These are phyloP conservation scores for Cirrhinus mrigala DNA, from an alignment of 2,797 vertebrate species.

Conservation along the genomic window DNA sequence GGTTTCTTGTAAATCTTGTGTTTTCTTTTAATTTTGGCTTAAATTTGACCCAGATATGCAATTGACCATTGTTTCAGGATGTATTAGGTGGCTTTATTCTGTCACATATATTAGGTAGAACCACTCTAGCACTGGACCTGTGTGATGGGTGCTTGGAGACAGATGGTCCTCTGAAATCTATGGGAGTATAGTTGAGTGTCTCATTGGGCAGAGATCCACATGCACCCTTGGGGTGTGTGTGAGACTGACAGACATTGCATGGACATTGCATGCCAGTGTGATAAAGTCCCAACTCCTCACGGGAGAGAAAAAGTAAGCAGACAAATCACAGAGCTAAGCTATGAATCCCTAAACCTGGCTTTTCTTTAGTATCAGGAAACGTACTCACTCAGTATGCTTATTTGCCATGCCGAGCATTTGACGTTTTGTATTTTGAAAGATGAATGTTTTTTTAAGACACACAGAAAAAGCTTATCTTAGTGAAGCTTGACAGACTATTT, in stretches of 20 bases:
- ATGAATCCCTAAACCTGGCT: slow-evolving; percentile 31
- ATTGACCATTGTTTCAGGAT: not conserved
- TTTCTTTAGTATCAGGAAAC: not conserved
- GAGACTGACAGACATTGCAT: slow-evolving; percentile 75
- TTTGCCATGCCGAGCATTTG: not conserved
- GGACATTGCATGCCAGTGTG: slow-evolving; percentile 74
- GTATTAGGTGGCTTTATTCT: not conserved
- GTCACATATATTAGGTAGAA: not conserved
- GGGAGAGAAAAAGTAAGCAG: slow-evolving; percentile 51
- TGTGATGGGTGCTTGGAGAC: not conserved
- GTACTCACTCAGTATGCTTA: not conserved
- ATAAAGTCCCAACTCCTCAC: slow-evolving; percentile 49
- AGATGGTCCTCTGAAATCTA: slow-evolving; percentile 76
- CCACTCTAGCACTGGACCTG: not conserved
- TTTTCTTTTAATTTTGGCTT: not conserved
- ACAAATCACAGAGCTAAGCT: slow-evolving; percentile 59
- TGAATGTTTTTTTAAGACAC: not conserved
- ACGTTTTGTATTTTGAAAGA: not conserved
- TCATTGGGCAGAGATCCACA: slow-evolving; percentile 64
- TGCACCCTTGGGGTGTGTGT: slow-evolving; percentile 62
- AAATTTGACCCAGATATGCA: not conserved
- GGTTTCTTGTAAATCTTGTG: not conserved
- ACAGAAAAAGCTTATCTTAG: slow-evolving; percentile 7
- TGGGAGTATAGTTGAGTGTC: slow-evolving; percentile 67
- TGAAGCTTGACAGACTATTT: not conserved